Conservation (phyloP, 2,888 invertebrate species). For the Ormyrus nitidulus region DNA sequence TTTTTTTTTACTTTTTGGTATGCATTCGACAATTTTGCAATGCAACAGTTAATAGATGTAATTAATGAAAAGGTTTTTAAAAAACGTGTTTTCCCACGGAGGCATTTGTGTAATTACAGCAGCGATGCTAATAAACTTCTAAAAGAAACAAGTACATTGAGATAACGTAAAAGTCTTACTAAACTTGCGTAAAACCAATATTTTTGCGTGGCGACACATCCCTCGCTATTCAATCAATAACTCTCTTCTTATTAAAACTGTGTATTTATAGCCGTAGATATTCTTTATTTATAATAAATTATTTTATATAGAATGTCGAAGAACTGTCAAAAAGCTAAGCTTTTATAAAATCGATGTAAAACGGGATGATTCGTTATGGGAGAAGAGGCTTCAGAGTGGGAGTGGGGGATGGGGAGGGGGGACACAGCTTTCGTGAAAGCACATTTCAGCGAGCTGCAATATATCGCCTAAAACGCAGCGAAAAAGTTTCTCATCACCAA, state of each 20-base stretch:
- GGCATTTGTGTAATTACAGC: no score
- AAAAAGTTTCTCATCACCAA: slow-evolving; percentile 24
- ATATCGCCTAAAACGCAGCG: slow-evolving; percentile 30
- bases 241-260: slow-evolving; percentile 1
- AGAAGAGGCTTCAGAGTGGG: not conserved
- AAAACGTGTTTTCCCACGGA: no score
- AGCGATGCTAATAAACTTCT: no score
- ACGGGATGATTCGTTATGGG: slow-evolving; percentile 5
- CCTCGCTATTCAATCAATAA: not conserved
- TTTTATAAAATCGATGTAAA: slow-evolving; percentile 51
- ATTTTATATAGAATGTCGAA: slow-evolving; percentile 34
- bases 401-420: not conserved
- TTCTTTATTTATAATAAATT: slow-evolving; percentile 10
- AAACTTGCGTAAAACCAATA: not conserved
- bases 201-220: slow-evolving; percentile 23
- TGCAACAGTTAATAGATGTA: no score
- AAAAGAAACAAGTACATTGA: no score
- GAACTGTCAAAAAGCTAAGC: slow-evolving; percentile 41
- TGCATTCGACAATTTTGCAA: no score
- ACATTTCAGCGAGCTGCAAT: not conserved
- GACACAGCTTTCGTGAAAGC: slow-evolving; percentile 7
- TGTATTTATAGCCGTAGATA: slow-evolving; percentile 2
- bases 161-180: no score
- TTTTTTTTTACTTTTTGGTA: no score
- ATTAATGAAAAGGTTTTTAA: no score